phyloP scores from a whole-genome alignment of 2,797 vertebrate genomes.

The Ceryle rudis region DNA sequence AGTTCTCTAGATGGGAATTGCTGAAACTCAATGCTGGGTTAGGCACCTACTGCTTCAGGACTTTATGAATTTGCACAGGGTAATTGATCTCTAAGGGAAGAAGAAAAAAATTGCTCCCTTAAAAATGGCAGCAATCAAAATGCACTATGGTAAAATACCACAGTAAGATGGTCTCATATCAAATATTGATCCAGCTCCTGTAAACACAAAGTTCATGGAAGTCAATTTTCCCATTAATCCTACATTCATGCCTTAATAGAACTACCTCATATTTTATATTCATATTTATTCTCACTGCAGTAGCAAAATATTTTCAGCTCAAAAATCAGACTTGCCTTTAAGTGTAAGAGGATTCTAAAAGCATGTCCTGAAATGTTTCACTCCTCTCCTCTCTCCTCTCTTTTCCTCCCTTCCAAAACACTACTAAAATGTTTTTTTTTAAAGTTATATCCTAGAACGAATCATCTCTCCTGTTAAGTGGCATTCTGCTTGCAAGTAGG shows the following conservation, averaged over 20 bases:
- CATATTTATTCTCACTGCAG: not conserved
- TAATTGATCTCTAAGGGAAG: not conserved
- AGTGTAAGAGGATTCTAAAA: conserved; percentile 11
- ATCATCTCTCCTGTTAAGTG: not conserved
- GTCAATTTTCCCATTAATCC: conserved; percentile 4
- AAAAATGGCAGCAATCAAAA: conserved; percentile 33
- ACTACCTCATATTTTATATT: not conserved
- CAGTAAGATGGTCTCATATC: not conserved
- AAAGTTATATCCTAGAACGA: not conserved
- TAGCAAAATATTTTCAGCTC: not conserved
- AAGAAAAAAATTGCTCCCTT: not conserved
- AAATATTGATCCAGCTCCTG: conserved; percentile 36
- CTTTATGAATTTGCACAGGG: not conserved
- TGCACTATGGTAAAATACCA: conserved; percentile 10
- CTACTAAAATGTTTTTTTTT: not conserved
- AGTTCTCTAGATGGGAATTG: not conserved
- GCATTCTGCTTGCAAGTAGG: not conserved
- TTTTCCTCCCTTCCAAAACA: not conserved
- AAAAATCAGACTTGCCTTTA: not conserved
- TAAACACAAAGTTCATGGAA: conserved; percentile 41
- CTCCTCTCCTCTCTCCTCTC: not conserved
- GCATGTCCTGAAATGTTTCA: not conserved
- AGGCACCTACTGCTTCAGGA: not conserved
- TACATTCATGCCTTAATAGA: not conserved
- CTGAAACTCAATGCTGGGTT: not conserved